These are phyloP conservation scores for Megamerina dolium DNA, from an alignment of 2,888 invertebrate species.

Conservation along the genomic window DNA sequence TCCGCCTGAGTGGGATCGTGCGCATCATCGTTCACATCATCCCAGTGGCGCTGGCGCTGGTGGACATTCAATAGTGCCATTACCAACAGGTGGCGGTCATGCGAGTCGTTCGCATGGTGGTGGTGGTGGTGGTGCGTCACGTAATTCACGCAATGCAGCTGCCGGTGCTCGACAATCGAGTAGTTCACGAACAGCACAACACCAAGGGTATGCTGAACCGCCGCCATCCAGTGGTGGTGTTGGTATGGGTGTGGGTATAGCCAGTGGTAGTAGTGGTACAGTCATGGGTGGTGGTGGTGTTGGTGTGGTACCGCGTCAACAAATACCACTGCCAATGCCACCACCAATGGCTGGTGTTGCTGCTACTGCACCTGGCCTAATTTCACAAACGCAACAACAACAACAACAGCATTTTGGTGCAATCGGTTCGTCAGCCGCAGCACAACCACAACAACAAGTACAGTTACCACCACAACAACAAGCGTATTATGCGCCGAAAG, in stretches of 20 bases:
- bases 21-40: conserved; percentile 25
- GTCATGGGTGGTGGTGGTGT: conserved; percentile 30
- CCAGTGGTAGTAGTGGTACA: conserved; percentile 35
- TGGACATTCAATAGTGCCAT: conserved; percentile 39
- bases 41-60: conserved; percentile 25
- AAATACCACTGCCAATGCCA: conserved; percentile 41
- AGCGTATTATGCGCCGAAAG: conserved; percentile 69
- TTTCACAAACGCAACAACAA: conserved; percentile 26
- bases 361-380: conserved; percentile 23
- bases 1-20: conserved; percentile 46
- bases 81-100: conserved; percentile 39
- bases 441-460: conserved; percentile 30
- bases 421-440: too few species aligned
- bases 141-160: conserved; percentile 46
- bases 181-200: conserved; percentile 24
- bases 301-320: conserved; percentile 36
- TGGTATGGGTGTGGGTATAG: conserved; percentile 26
- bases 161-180: conserved; percentile 47
- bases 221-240: conserved; percentile 19
- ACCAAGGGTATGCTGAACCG: conserved; percentile 38
- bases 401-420: conserved; percentile 22
- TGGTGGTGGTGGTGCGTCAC: conserved; percentile 52
- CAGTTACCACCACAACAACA: conserved; percentile 41
- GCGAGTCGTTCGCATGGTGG: conserved; percentile 53
- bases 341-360: conserved; percentile 26